phyloP scores from a whole-genome alignment of 2,797 vertebrate genomes.

The Sphaeramia orbicularis region DNA sequence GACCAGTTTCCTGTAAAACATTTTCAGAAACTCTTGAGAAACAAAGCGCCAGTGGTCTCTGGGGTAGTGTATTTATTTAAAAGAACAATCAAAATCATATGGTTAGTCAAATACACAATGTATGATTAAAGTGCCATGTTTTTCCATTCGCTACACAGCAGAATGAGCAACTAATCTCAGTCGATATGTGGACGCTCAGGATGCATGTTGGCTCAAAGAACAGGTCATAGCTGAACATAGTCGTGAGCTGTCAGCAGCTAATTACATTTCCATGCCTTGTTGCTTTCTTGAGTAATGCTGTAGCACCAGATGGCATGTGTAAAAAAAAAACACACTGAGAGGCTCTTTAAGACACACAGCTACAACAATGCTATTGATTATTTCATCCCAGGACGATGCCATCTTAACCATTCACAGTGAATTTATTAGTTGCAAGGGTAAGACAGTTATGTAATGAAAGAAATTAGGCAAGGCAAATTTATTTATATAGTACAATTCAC shows the following conservation, averaged over 20 bases:
- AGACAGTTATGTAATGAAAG: too few species aligned
- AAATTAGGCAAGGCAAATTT: too few species aligned
- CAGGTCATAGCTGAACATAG: slow-evolving; percentile 8
- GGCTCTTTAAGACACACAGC: slow-evolving; percentile 4
- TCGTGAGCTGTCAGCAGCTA: slow-evolving; percentile 22
- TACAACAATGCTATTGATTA: too few species aligned
- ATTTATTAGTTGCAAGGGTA: too few species aligned
- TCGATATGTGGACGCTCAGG: slow-evolving; percentile 25
- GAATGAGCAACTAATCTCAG: neutral
- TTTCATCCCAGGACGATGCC: too few species aligned
- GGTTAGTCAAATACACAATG: neutral
- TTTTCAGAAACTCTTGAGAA: too few species aligned
- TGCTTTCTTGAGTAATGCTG: slow-evolving; percentile 15
- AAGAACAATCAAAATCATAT: neutral
- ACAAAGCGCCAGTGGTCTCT: too few species aligned
- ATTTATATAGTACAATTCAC: too few species aligned
- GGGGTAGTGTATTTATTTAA: too few species aligned
- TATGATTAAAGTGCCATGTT: slow-evolving; percentile 4
- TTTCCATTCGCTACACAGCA: neutral
- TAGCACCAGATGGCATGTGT: slow-evolving; percentile 18
- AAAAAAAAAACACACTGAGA: neutral
- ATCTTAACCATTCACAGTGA: too few species aligned
- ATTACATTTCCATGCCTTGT: slow-evolving; percentile 21
- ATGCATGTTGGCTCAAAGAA: slow-evolving; percentile 3
- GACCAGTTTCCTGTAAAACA: too few species aligned